Evolutionary conservation across 2,797 vertebrate genomes (phyloP).

Genomic region (Ceyx erithaca): DNA sequence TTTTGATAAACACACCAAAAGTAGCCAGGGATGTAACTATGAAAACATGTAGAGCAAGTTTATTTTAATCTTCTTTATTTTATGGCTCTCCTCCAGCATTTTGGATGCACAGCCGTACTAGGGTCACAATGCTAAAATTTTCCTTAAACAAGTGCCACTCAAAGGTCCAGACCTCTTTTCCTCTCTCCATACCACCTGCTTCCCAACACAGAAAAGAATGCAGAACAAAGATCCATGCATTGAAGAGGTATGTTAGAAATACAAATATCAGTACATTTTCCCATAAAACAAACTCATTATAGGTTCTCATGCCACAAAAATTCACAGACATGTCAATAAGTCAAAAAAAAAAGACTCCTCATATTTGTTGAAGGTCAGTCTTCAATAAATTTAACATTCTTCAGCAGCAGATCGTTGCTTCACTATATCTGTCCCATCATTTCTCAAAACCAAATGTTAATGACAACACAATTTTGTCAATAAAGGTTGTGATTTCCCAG

Average conservation of each 20-base stretch:
- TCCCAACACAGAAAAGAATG: neutral
- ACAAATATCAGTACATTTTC: neutral
- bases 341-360: neutral
- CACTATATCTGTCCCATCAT: neutral
- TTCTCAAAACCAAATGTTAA: neutral
- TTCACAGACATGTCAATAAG: neutral
- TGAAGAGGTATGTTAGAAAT: neutral
- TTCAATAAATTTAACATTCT: neutral
- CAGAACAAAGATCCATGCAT: neutral
- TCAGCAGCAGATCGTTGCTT: neutral
- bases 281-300: neutral
- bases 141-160: slow-evolving; percentile 18
- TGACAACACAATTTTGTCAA: neutral
- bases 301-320: neutral
- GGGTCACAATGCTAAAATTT: slow-evolving; percentile 29
- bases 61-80: slow-evolving; percentile 2
- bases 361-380: neutral
- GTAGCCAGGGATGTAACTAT: neutral
- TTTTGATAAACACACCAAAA: slow-evolving; percentile 42
- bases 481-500: neutral
- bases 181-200: neutral
- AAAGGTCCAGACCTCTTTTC: neutral
- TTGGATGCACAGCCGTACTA: neutral
- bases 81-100: slow-evolving; percentile 23
- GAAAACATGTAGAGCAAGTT: slow-evolving; percentile 18